phyloP scores from a whole-genome alignment of 2,113 vertebrate genomes.

The Atractosteus spatula region DNA sequence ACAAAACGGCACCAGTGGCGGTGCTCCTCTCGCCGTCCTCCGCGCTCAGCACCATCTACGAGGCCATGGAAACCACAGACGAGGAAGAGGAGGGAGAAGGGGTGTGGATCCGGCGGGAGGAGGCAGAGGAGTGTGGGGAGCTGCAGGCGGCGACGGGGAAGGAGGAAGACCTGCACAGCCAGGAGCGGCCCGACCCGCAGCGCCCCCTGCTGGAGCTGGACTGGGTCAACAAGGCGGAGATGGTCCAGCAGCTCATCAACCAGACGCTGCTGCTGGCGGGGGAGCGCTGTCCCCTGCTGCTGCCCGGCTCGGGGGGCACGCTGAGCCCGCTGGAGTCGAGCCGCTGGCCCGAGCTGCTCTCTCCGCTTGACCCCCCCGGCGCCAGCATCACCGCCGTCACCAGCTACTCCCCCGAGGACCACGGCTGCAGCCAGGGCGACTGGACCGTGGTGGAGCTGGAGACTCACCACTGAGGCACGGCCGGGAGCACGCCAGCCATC shows the following conservation, averaged over 20 bases:
- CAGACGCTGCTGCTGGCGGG: slow-evolving; percentile 75
- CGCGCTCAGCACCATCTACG: slow-evolving; percentile 68
- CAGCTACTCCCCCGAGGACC: slow-evolving; percentile 82
- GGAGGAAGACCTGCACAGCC: neutral
- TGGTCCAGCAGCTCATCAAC: slow-evolving; percentile 85
- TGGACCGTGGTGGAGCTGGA: slow-evolving; percentile 91
- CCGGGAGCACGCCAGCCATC: neutral
- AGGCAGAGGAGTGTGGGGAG: neutral
- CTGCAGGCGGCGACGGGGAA: slow-evolving; percentile 8
- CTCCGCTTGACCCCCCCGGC: slow-evolving; percentile 78
- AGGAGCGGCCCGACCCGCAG: slow-evolving; percentile 30
- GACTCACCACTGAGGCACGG: slow-evolving; percentile 75
- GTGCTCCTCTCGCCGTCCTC: slow-evolving; percentile 53
- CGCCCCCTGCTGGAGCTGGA: slow-evolving; percentile 56
- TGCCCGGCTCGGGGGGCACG: slow-evolving; percentile 59
- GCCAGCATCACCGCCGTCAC: slow-evolving; percentile 87
- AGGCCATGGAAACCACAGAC: slow-evolving; percentile 58
- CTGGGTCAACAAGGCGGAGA: slow-evolving; percentile 69
- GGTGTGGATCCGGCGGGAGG: slow-evolving; percentile 1
- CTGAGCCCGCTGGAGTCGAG: slow-evolving; percentile 80
- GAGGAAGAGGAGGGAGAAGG: slow-evolving; percentile 48
- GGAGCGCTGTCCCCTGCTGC: slow-evolving; percentile 57
- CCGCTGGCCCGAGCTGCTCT: slow-evolving; percentile 79
- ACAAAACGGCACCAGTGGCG: slow-evolving; percentile 39
- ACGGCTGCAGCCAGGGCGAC: slow-evolving; percentile 79